These are phyloP conservation scores for Trachops cirrhosus DNA, from an alignment of 2,797 vertebrate genomes.

Conservation along the genomic window DNA sequence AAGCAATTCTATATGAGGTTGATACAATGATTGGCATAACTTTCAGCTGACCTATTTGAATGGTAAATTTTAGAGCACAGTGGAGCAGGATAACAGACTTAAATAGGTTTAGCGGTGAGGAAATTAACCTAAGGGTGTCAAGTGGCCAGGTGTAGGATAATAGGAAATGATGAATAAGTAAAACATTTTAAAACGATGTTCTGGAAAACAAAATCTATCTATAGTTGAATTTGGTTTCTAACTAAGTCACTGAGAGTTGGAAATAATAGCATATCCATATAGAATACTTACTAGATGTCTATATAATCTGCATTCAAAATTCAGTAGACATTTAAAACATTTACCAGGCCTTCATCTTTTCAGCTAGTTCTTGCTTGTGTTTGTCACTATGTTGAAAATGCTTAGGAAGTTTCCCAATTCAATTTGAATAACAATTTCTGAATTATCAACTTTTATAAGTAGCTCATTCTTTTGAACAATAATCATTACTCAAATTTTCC, in stretches of 20 bases:
- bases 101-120: neutral
- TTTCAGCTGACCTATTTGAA: neutral
- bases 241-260: neutral
- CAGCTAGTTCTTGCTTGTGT: conserved; percentile 22
- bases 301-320: neutral
- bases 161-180: neutral
- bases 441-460: conserved; percentile 35
- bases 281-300: neutral
- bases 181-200: neutral
- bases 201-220: conserved; percentile 16
- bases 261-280: neutral
- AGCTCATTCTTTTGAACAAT: conserved; percentile 42
- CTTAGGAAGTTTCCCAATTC: conserved; percentile 15
- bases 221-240: neutral
- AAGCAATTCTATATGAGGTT: neutral
- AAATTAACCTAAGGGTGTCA: neutral
- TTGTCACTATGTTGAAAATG: neutral
- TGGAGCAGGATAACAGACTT: neutral
- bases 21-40: neutral
- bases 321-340: neutral
- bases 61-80: neutral
- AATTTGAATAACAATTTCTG: neutral
- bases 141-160: neutral
- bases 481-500: conserved; percentile 11
- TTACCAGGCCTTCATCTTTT: neutral